Percentiles rank a stretch among this genome's conserved stretches.
These are phyloP conservation scores for Oasisia sp. DNA, from an alignment of 2,888 invertebrate species.

Conservation along the genomic window DNA sequence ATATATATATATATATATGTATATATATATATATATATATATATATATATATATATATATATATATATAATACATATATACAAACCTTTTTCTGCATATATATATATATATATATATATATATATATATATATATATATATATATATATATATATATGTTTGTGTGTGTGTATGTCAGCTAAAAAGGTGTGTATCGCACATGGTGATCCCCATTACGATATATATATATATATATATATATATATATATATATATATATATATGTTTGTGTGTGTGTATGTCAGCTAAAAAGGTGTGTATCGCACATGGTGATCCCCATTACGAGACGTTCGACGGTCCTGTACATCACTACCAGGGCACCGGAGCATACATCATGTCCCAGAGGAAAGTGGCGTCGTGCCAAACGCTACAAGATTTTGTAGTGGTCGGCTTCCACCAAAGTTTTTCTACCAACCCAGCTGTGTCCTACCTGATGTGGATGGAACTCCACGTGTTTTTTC, in stretches of 20 bases:
- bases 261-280: not conserved
- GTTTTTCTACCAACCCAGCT: not conserved
- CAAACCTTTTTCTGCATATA: too few relatives aligned
- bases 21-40: too few relatives aligned
- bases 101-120: too few relatives aligned
- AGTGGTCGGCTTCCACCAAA: not conserved
- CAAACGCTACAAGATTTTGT: not conserved
- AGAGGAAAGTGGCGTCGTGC: not conserved
- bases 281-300: not conserved
- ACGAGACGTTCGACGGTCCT: not conserved
- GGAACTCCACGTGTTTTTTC: not conserved
- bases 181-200: not conserved
- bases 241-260: too few relatives aligned
- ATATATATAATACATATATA: too few relatives aligned
- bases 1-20: too few relatives aligned
- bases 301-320: not conserved
- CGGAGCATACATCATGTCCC: not conserved
- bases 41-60: too few relatives aligned
- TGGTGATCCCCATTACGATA: not conserved
- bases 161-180: not conserved
- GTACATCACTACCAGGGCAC: not conserved
- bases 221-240: not conserved
- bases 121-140: too few relatives aligned
- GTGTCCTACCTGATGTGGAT: not conserved
- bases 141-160: too few relatives aligned